phyloP scores from a whole-genome alignment of 2,888 invertebrate species.

The Polydesmus complanatus region DNA sequence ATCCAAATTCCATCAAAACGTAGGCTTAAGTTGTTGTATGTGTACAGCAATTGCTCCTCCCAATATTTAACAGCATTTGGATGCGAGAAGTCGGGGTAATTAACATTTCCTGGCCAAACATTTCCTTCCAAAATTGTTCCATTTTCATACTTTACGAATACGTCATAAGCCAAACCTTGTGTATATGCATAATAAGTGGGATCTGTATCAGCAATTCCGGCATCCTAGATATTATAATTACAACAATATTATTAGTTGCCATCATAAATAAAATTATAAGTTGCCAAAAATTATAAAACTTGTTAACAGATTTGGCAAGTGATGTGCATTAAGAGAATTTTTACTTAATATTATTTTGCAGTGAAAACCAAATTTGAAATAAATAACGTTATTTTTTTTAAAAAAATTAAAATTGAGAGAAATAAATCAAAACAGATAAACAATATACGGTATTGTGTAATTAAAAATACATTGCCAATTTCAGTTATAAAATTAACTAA shows the following conservation, averaged over 20 bases:
- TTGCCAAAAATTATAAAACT: not conserved
- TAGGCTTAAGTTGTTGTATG: conserved; percentile 20
- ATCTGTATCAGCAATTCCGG: conserved; percentile 2
- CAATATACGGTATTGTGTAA: no score
- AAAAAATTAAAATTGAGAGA: no score
- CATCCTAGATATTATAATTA: conserved; percentile 4
- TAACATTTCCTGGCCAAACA: conserved; percentile 19
- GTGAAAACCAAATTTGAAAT: no score
- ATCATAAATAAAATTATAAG: not conserved
- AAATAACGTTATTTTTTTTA: no score
- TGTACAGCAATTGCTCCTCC: conserved; percentile 19
- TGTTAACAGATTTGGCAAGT: not conserved
- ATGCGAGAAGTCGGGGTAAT: conserved; percentile 23
- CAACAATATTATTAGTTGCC: not conserved
- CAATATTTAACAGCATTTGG: conserved; percentile 21
- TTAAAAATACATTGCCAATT: no score
- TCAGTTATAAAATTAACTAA: no score
- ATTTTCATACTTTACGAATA: conserved; percentile 10
- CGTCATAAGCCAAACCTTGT: conserved; percentile 3
- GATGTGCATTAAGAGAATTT: no score
- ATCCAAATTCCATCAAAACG: conserved; percentile 28
- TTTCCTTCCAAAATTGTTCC: conserved; percentile 10
- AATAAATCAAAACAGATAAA: no score
- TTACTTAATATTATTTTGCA: no score
- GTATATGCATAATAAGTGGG: not conserved